Conservation (phyloP, 2,113 vertebrate species). For the Misgurnus anguillicaudatus region DNA sequence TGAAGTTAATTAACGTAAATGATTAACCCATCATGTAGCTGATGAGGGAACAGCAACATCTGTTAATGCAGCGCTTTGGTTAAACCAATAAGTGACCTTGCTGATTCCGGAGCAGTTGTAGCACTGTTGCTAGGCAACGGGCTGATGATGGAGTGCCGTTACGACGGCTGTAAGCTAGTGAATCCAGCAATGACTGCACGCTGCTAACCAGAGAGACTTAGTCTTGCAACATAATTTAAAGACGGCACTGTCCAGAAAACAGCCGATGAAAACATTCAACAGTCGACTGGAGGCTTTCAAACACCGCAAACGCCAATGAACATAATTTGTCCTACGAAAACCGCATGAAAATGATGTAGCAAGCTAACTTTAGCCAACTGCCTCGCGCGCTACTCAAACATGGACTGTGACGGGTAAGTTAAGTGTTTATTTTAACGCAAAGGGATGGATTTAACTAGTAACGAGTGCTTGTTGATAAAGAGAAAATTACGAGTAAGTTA, state of each 20-base stretch:
- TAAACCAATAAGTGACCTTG: background rate
- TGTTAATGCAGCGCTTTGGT: too few species aligned
- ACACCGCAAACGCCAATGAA: background rate
- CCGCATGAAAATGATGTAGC: conserved; percentile 34
- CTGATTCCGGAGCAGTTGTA: background rate
- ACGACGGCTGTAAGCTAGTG: conserved; percentile 2
- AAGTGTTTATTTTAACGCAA: conserved; percentile 2
- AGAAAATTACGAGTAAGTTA: background rate
- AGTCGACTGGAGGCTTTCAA: background rate
- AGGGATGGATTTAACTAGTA: background rate
- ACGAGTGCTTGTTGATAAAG: background rate
- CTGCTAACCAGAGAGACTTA: conserved; percentile 1
- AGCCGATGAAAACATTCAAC: background rate
- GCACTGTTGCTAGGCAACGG: conserved; percentile 18
- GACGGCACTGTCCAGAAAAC: background rate
- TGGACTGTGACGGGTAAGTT: conserved; percentile 58
- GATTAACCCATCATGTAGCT: background rate
- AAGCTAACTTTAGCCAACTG: conserved; percentile 42
- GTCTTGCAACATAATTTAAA: background rate
- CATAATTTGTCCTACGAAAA: background rate
- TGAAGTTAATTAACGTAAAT: background rate
- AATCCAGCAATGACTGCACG: background rate
- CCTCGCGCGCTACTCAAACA: conserved; percentile 41
- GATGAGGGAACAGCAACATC: background rate
- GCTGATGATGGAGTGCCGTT: conserved; percentile 8